phyloP scores from a whole-genome alignment of 2,888 invertebrate genomes.

The Amblyteles armatorius region DNA sequence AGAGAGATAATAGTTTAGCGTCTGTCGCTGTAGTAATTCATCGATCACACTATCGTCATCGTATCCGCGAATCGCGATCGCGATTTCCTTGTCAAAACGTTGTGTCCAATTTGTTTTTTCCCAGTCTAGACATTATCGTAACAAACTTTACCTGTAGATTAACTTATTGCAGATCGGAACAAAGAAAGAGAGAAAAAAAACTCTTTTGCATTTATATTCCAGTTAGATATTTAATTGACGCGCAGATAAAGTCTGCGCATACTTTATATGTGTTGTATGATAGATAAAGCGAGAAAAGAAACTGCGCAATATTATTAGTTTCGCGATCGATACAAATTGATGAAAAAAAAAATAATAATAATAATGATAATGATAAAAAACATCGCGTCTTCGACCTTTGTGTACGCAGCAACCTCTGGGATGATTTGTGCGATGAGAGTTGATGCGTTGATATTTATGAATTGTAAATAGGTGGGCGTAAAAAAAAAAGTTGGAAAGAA shows the following conservation, averaged over 20 bases:
- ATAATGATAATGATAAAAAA: neutral
- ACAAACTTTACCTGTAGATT: constrained; percentile 18
- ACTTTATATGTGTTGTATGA: constrained; percentile 38
- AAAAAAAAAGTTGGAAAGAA: constrained; percentile 26
- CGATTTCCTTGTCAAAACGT: neutral
- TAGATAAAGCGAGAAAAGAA: constrained; percentile 34
- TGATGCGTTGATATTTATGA: constrained; percentile 43
- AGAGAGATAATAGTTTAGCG: constrained; percentile 29
- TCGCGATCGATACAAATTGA: constrained; percentile 4
- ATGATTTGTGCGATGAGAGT: constrained; percentile 17
- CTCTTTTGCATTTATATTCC: constrained; percentile 57
- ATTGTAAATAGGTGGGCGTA: constrained; percentile 54
- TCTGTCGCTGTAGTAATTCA: neutral
- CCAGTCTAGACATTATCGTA: constrained; percentile 16
- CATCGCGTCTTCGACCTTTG: constrained; percentile 25
- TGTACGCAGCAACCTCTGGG: constrained; percentile 54
- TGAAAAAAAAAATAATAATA: neutral
- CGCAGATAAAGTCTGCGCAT: constrained; percentile 7
- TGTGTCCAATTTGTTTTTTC: neutral
- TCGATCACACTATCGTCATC: constrained; percentile 1
- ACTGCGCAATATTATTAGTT: constrained; percentile 33
- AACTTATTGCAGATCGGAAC: constrained; percentile 47
- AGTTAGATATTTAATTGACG: constrained; percentile 42
- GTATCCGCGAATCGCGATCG: neutral
- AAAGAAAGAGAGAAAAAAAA: constrained; percentile 27